Evolutionary conservation across 2,888 invertebrate species (phyloP).

Genomic region (Spilosoma lubricipeda): DNA sequence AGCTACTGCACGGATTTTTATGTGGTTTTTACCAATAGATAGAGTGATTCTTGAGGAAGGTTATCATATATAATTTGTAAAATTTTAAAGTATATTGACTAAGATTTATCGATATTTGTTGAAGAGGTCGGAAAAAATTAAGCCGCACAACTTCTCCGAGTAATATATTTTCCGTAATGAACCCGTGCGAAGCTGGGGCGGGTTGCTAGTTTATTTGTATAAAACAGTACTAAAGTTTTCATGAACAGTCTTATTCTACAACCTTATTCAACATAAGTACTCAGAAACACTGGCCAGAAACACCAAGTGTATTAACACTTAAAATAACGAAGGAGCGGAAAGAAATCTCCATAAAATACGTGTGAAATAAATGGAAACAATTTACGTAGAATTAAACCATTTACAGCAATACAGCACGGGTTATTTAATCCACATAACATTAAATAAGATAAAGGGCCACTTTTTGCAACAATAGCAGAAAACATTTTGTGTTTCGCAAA

Average conservation of each 20-base stretch:
- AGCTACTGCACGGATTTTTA: too few relatives aligned
- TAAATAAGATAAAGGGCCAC: conserved; percentile 47
- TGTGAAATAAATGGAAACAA: conserved; percentile 28
- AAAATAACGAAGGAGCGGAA: conserved; percentile 1
- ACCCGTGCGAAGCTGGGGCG: too few relatives aligned
- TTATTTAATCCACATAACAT: conserved; percentile 46
- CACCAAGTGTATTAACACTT: background rate
- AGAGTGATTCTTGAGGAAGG: too few relatives aligned
- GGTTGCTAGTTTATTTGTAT: background rate
- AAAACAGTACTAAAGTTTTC: background rate
- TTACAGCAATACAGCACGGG: conserved; percentile 21
- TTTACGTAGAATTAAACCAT: conserved; percentile 31
- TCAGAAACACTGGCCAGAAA: background rate
- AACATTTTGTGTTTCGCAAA: conserved; percentile 51
- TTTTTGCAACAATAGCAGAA: conserved; percentile 56
- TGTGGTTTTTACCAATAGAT: too few relatives aligned
- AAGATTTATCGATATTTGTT: too few relatives aligned
- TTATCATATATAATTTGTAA: too few relatives aligned
- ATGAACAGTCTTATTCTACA: background rate
- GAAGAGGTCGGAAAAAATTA: too few relatives aligned
- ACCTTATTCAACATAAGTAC: conserved; percentile 8
- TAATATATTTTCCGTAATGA: too few relatives aligned
- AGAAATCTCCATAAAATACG: background rate
- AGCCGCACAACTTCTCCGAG: too few relatives aligned
- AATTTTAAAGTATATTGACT: too few relatives aligned